Evolutionary conservation across 1,140 invertebrate species (phyloP).

Genomic region (Tetraneura akinire): DNA sequence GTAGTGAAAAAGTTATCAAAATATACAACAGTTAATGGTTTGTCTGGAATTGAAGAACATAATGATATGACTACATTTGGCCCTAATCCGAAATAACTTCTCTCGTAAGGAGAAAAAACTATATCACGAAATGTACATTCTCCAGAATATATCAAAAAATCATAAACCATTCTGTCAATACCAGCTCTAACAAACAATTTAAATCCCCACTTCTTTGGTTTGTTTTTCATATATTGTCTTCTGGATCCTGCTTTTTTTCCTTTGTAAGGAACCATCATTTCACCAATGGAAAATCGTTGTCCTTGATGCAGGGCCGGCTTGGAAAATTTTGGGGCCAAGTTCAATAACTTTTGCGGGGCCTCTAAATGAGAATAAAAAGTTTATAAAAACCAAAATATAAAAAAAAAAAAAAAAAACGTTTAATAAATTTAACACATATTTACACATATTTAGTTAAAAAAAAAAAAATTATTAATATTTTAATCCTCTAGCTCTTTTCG

Average conservation of each 20-base stretch:
- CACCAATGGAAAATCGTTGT: slow-evolving; percentile 58
- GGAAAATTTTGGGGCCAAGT: too few species aligned
- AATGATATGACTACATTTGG: slow-evolving; percentile 18
- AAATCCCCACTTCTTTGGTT: slow-evolving; percentile 58
- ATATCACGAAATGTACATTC: not conserved
- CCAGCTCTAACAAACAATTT: too few species aligned
- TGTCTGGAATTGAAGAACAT: slow-evolving; percentile 4
- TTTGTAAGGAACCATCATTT: slow-evolving; percentile 61
- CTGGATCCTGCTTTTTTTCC: slow-evolving; percentile 58
- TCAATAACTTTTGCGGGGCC: too few species aligned
- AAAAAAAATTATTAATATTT: too few species aligned
- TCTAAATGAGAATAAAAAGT: too few species aligned
- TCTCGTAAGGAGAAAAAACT: not conserved
- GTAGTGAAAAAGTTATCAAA: slow-evolving; percentile 45
- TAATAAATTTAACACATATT: too few species aligned
- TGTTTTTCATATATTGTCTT: slow-evolving; percentile 57
- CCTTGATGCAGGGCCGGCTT: slow-evolving; percentile 51
- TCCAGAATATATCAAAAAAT: not conserved
- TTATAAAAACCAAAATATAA: too few species aligned
- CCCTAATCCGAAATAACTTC: slow-evolving; percentile 19
- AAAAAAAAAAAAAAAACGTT: too few species aligned
- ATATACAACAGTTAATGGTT: not conserved
- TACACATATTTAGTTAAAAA: too few species aligned
- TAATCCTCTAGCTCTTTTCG: too few species aligned
- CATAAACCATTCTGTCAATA: slow-evolving; percentile 54